Evolutionary conservation across 2,797 vertebrate genomes (phyloP).

Genomic region (Lerista edwardsae): DNA sequence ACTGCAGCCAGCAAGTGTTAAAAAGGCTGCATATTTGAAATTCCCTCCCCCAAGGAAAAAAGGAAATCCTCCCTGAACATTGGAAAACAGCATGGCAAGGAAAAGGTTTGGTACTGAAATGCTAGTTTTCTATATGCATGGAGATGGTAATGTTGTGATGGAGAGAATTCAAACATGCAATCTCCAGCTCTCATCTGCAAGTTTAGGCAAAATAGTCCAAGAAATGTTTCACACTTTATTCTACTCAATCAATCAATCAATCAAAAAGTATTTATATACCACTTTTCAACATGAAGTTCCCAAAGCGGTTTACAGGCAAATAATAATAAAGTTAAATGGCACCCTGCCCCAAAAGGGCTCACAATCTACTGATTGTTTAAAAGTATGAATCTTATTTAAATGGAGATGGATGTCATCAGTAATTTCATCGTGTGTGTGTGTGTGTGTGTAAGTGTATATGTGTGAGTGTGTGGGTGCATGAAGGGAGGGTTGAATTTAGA

Average conservation of each 20-base stretch:
- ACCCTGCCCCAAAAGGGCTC: too few relatives aligned
- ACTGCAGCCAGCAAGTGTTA: background rate
- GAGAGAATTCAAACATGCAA: background rate
- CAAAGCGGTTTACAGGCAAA: too few relatives aligned
- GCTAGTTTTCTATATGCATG: background rate
- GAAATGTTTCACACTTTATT: background rate
- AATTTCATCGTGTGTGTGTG: background rate
- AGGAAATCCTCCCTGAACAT: too few relatives aligned
- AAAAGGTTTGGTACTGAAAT: background rate
- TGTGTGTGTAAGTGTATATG: too few relatives aligned
- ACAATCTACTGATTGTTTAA: too few relatives aligned
- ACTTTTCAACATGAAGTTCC: too few relatives aligned
- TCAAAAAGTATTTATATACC: too few relatives aligned
- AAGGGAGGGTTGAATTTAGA: background rate
- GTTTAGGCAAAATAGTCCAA: background rate
- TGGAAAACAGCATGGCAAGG: background rate
- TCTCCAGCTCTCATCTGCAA: background rate
- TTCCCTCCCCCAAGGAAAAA: too few relatives aligned
- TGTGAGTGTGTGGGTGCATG: too few relatives aligned
- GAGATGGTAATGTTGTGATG: background rate
- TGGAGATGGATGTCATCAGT: background rate
- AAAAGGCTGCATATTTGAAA: background rate
- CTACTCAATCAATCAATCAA: too few relatives aligned
- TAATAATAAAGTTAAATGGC: too few relatives aligned
- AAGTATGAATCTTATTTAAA: background rate